phyloP scores from a whole-genome alignment of 2,797 vertebrate genomes.

The Gallirallus australis region DNA sequence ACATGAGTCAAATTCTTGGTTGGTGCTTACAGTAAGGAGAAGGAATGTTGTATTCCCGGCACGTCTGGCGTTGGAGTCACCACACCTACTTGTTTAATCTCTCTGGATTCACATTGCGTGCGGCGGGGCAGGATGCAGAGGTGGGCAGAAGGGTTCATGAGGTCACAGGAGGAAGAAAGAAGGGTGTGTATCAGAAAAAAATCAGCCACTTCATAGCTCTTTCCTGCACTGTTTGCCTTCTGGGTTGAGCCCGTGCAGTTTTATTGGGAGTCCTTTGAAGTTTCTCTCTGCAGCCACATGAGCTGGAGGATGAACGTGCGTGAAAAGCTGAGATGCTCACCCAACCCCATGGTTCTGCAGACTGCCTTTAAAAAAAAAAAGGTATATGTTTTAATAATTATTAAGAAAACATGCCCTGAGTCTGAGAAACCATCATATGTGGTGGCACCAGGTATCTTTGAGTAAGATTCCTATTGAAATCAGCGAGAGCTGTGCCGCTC shows the following conservation, averaged over 20 bases:
- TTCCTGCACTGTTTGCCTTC: rapidly evolving
- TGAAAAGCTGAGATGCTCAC: not conserved
- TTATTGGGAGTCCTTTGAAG: rapidly evolving
- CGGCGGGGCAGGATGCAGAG: not conserved
- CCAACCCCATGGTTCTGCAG: not conserved
- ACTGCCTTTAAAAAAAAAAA: not conserved
- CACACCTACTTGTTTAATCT: not conserved
- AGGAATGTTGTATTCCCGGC: not conserved
- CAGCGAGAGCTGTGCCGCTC: not conserved
- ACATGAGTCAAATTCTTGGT: not conserved
- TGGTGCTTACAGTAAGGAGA: rapidly evolving
- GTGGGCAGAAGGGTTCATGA: not conserved
- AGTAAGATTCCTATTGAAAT: not conserved
- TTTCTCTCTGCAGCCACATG: not conserved
- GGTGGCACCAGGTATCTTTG: not conserved
- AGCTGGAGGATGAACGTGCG: rapidly evolving
- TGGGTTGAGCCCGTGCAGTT: not conserved
- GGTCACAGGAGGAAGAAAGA: not conserved
- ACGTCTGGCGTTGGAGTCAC: rapidly evolving
- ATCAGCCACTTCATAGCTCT: rapidly evolving
- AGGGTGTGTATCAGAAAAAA: not conserved
- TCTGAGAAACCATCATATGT: not conserved
- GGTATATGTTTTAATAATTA: not conserved
- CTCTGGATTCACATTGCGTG: not conserved
- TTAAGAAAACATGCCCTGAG: not conserved